A percentile compares a stretch with the other conserved stretches of the same genome.
These are phyloP conservation scores for cattle (Bos taurus) DNA, from an alignment of 2,113 vertebrate species.

Conservation along the genomic window DNA sequence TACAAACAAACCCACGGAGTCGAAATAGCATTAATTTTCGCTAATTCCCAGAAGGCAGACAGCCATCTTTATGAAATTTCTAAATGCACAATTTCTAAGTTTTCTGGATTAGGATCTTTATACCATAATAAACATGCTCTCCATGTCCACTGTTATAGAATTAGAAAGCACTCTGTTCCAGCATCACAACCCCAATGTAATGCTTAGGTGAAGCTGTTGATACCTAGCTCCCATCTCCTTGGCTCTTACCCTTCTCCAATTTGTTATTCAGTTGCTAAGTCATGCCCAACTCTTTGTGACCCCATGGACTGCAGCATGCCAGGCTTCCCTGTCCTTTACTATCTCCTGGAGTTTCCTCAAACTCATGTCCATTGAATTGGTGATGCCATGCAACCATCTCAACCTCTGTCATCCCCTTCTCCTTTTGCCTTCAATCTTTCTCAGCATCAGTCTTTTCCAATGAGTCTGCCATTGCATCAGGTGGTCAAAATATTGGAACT, in stretches of 20 bases:
- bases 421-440: not conserved
- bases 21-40: slow-evolving; percentile 58
- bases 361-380: not conserved
- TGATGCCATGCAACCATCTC: not conserved
- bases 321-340: not conserved
- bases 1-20: not conserved
- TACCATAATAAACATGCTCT: not conserved
- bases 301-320: not conserved
- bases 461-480: not conserved
- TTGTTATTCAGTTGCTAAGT: not conserved
- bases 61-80: not conserved
- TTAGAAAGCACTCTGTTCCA: not conserved
- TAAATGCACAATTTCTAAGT: not conserved
- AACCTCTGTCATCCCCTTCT: not conserved
- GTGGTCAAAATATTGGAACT: not conserved
- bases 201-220: not conserved
- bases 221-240: not conserved
- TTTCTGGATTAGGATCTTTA: not conserved
- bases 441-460: not conserved
- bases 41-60: slow-evolving; percentile 59
- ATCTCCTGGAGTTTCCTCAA: not conserved
- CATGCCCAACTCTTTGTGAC: not conserved
- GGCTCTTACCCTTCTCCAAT: not conserved
- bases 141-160: not conserved
- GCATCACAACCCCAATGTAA: not conserved